Evolutionary conservation across 1,140 invertebrate genomes (phyloP).

Genomic region (Macrotrachela quadricornifera): DNA sequence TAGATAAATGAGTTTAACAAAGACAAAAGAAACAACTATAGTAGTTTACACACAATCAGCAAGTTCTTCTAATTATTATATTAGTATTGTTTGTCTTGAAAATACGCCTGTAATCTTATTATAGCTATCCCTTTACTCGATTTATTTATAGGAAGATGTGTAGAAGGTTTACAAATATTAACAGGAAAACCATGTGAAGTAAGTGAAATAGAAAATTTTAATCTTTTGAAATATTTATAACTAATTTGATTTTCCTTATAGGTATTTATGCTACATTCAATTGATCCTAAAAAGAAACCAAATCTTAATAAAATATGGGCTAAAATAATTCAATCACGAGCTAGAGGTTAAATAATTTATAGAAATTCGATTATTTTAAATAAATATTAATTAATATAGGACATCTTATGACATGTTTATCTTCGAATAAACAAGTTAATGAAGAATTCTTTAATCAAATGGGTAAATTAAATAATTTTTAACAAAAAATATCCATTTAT

Average conservation of each 20-base stretch:
- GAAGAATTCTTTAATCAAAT: conserved; percentile 64
- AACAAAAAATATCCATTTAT: too few species aligned
- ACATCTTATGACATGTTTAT: conserved; percentile 79
- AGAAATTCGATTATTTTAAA: too few species aligned
- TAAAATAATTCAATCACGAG: conserved; percentile 2
- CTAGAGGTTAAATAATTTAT: conserved; percentile 50
- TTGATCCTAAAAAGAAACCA: not conserved
- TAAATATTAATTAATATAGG: conserved; percentile 12
- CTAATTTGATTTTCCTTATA: not conserved
- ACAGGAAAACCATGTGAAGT: conserved; percentile 46
- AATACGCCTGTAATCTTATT: too few species aligned
- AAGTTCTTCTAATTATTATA: too few species aligned
- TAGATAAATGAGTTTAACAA: too few species aligned
- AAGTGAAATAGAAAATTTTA: conserved; percentile 29
- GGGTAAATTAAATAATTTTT: conserved; percentile 56
- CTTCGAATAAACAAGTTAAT: conserved; percentile 39
- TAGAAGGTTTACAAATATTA: conserved; percentile 75
- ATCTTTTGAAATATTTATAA: not conserved
- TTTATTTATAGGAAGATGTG: conserved; percentile 39
- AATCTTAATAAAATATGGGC: not conserved
- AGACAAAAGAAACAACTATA: too few species aligned
- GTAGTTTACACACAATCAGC: too few species aligned
- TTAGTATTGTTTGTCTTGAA: too few species aligned
- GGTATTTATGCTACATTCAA: not conserved
- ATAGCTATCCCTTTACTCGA: too few species aligned